Evolutionary conservation across 1,140 invertebrate species (phyloP), one percentile per base, ranked within the genome.

Genomic region (Drosophila sproati): DNA sequence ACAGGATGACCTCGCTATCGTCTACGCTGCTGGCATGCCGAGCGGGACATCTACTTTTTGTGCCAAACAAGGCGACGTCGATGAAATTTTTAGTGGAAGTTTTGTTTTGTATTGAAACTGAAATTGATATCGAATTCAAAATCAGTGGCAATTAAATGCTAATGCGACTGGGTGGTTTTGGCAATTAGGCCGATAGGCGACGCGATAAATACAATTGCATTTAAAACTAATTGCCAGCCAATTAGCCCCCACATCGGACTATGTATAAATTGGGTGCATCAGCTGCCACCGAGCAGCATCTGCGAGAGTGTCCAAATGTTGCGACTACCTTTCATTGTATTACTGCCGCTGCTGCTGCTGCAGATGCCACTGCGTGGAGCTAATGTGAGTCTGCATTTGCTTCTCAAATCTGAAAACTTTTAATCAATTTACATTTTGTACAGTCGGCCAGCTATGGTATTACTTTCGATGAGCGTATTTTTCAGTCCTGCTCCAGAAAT

Each of bases 111-210:
- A 60, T 48, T 52, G 20, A 3, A 5, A 57, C 39, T 3, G 1
- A 6, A 39, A 34, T 5, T 43, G 6, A 34, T 54, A 55, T 39
- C 35, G 29, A 3, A 31, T 45, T 52, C 51, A 20, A 39, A 64
- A 70, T 51, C 67, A 62, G 39, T 31, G 59, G 54, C 78, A 80
- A 80, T 81, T 81, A 73, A 52, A 66, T 47, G 57, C 35, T 67
- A 74, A 69, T 74, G 57, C 50, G 55, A 12, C 63, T 52, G 59
- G 45, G 39, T 47, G 57, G 69, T 76, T 73, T 80, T 20, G 67
- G 31, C 77, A 83, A 83, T 83, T 85, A 85, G 62, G 37, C 41
- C 64, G 61, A 80, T 60, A 60, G 43, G 41, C 51, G 47, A 31
- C n/a, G 45, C 43, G 50, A 56, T 66, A 51, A 56, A 28, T 39